phyloP scores from a whole-genome alignment of 2,797 vertebrate species.

The Danio jaintianensis region DNA sequence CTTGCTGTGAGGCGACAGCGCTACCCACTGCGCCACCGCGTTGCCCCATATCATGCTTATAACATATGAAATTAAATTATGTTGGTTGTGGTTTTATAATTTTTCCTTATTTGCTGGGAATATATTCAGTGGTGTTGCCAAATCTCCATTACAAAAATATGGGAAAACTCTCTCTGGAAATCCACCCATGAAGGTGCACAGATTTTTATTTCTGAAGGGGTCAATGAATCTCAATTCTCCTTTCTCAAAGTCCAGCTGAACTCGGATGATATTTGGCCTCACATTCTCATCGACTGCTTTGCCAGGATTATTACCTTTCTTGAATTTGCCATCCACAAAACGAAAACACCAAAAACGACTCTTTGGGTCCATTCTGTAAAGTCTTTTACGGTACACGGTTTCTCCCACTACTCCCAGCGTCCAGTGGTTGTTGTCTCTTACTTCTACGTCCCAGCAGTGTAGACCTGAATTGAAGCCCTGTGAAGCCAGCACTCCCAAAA shows the following conservation, averaged over 20 bases:
- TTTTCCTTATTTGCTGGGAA: neutral
- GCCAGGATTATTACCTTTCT: neutral
- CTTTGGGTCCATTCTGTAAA: constrained; percentile 42
- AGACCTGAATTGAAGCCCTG: constrained; percentile 51
- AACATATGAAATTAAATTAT: neutral
- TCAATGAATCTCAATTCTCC: constrained; percentile 43
- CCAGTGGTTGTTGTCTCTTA: constrained; percentile 50
- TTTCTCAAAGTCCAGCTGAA: constrained; percentile 34
- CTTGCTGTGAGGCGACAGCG: no score
- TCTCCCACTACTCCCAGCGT: constrained; percentile 48
- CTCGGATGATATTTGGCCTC: constrained; percentile 12
- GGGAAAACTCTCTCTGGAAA: constrained; percentile 49
- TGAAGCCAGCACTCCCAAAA: constrained; percentile 47
- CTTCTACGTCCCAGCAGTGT: constrained; percentile 57
- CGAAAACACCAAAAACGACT: constrained; percentile 44
- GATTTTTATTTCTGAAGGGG: neutral
- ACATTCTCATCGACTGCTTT: neutral
- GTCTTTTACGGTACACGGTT: constrained; percentile 40
- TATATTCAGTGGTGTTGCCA: neutral
- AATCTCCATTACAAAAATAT: constrained; percentile 33
- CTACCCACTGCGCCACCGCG: no score
- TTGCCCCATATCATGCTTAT: no score
- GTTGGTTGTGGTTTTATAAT: neutral
- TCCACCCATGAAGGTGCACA: neutral
- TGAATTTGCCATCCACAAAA: constrained; percentile 2